Percentiles rank a stretch among this genome's conserved stretches.
Evolutionary conservation across 2,113 vertebrate genomes (phyloP).

Genomic region (Anolis carolinensis): DNA sequence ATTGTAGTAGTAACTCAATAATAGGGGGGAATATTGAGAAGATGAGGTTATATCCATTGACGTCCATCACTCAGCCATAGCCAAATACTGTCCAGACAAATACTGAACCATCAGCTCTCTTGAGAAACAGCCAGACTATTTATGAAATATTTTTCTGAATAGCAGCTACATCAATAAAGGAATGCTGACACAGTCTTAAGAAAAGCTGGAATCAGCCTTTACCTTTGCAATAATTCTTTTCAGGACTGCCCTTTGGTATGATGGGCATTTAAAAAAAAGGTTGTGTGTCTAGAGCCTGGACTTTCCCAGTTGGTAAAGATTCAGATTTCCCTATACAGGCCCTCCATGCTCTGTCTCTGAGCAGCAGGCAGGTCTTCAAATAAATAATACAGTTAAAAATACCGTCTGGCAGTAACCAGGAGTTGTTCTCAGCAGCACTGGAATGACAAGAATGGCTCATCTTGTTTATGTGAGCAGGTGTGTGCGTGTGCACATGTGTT

Average conservation of each 20-base stretch:
- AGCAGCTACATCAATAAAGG: neutral
- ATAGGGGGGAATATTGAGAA: neutral
- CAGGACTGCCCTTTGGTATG: neutral
- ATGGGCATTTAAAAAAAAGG: accelerated
- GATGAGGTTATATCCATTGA: neutral
- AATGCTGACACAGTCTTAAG: neutral
- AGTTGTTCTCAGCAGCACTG: constrained; percentile 71
- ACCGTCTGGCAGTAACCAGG: constrained; percentile 84
- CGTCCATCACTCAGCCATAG: neutral
- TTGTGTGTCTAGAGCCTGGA: accelerated
- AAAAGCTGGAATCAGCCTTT: neutral
- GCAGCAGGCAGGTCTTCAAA: constrained; percentile 87
- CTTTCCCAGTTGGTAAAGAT: constrained; percentile 53
- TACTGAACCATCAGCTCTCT: neutral
- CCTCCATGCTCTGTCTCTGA: constrained; percentile 67
- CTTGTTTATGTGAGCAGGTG: constrained; percentile 58
- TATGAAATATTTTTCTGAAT: neutral
- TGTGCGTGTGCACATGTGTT: neutral
- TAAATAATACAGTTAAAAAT: constrained; percentile 91
- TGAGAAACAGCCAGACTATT: neutral
- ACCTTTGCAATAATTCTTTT: neutral
- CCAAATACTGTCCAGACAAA: neutral
- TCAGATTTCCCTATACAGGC: constrained; percentile 69
- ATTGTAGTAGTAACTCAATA: too few species aligned
- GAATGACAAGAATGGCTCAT: constrained; percentile 62